Percentiles rank a stretch among this genome's conserved stretches.
These are phyloP conservation scores for Norana najaformis DNA, from an alignment of 2,888 invertebrate species.

Conservation along the genomic window DNA sequence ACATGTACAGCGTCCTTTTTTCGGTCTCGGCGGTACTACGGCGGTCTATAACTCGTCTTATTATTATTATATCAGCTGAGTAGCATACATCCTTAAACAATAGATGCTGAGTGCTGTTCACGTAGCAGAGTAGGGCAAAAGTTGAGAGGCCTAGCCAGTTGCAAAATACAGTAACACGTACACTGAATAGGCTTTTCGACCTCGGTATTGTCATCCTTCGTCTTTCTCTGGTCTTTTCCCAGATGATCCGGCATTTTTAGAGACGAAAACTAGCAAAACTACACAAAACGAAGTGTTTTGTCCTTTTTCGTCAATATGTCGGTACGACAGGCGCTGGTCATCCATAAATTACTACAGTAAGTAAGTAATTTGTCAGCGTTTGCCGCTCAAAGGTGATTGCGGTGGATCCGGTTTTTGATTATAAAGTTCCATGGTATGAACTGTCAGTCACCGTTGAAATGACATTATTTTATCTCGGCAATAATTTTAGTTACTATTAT, in stretches of 20 bases:
- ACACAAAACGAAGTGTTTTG: background rate
- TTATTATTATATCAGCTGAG: background rate
- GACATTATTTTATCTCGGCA: too few relatives aligned
- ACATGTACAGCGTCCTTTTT: too few relatives aligned
- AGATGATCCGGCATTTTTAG: conserved; percentile 75
- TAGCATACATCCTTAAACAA: background rate
- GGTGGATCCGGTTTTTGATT: too few relatives aligned
- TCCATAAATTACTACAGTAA: background rate
- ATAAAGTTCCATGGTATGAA: background rate
- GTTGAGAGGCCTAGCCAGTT: background rate
- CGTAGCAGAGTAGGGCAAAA: background rate
- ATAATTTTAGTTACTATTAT: too few relatives aligned
- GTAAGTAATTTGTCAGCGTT: background rate
- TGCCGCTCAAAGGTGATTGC: too few relatives aligned
- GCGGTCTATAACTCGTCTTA: too few relatives aligned
- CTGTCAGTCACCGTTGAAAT: too few relatives aligned
- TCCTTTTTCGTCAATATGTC: background rate
- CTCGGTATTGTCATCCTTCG: conserved; percentile 76
- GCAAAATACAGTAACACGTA: conserved; percentile 61
- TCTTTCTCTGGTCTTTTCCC: conserved; percentile 93
- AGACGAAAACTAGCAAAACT: background rate
- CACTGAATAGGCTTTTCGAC: conserved; percentile 87
- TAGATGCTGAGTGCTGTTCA: background rate
- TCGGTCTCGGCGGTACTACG: too few relatives aligned
- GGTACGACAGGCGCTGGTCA: background rate